A percentile compares a stretch with the other conserved stretches of the same genome.
Conservation (phyloP, 2,113 vertebrate genomes). For the Cryptomyrus ogoouensis region DNA sequence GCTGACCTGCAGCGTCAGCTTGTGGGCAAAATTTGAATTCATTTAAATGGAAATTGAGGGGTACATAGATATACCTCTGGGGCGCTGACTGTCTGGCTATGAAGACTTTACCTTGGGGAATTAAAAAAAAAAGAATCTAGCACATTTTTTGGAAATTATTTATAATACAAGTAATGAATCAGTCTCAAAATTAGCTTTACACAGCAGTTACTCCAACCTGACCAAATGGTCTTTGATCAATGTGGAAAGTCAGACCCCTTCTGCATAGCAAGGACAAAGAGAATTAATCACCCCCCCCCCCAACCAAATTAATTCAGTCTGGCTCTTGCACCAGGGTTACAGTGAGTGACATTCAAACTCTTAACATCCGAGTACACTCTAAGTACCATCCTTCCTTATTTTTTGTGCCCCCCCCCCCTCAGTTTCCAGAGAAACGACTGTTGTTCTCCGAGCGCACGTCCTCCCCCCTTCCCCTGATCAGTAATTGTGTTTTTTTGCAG, state of each 20-base stretch:
- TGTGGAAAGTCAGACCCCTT: neutral
- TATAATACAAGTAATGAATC: neutral
- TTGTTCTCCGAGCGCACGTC: neutral
- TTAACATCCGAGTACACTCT: neutral
- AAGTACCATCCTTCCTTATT: neutral
- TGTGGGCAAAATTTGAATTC: neutral
- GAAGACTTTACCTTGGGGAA: neutral
- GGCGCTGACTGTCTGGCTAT: neutral
- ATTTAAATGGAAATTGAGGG: constrained; percentile 15
- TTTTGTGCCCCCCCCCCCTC: neutral
- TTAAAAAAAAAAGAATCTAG: neutral
- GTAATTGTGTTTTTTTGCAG: constrained; percentile 7
- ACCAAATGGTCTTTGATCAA: neutral
- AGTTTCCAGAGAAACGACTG: neutral
- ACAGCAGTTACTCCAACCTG: neutral
- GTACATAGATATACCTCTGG: neutral
- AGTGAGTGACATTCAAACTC: neutral
- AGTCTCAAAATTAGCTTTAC: neutral
- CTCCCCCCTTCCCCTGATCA: neutral
- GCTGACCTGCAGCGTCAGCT: neutral
- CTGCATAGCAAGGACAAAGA: neutral
- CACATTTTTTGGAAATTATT: neutral
- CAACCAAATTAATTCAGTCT: neutral
- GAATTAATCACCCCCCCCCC: neutral
- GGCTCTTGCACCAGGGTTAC: neutral